Evolutionary conservation across 2,113 vertebrate species (phyloP), one percentile per base, ranked within the genome.

Genomic region (Cariama cristata): DNA sequence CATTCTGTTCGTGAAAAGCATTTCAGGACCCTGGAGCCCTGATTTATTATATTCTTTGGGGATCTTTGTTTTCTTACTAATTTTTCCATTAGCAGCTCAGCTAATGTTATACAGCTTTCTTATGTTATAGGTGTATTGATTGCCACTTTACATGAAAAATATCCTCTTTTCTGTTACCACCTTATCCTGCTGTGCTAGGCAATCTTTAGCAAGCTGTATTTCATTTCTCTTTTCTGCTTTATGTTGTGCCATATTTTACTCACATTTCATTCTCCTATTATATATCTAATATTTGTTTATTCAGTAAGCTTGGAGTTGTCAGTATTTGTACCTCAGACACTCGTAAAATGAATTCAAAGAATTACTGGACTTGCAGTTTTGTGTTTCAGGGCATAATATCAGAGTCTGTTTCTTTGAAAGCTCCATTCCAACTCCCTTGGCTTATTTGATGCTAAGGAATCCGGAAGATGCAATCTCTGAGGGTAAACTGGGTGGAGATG

Each of bases 81-180:
- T 93, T 97, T 97, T 93, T 92, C 59, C n/a, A 88, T 97, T 97
- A 93, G 55, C 75, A 88, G 63, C 45, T 94, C 71, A 96, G n/a
- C n/a, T n/a, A n/a, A n/a, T n/a, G n/a, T n/a, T n/a, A n/a, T n/a
- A n/a, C n/a, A n/a, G n/a, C n/a, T n/a, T n/a, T 74, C 33, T 59
- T 14, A 47, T 80, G 28, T 66, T 86, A 63, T 55, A 33, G 2
- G 7, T 79, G 4, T 73, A 93, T 62, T 80, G 71, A 88, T 76
- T 82, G 66, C 47, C 1, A 1, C 21, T 93, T 89, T 90, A 74
- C 23, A 59, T 77, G 50, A 95, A 96, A 93, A 93, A 88, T 90
- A 90, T 35, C 58, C 59, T 83, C 26, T 86, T 77, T 95, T 93
- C 85, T 90, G 50, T 88, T 97, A 63, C 55, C 20, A 55, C 67